These are phyloP conservation scores for Ptychoptera contaminata DNA, from an alignment of 2,888 invertebrate genomes.

Conservation along the genomic window DNA sequence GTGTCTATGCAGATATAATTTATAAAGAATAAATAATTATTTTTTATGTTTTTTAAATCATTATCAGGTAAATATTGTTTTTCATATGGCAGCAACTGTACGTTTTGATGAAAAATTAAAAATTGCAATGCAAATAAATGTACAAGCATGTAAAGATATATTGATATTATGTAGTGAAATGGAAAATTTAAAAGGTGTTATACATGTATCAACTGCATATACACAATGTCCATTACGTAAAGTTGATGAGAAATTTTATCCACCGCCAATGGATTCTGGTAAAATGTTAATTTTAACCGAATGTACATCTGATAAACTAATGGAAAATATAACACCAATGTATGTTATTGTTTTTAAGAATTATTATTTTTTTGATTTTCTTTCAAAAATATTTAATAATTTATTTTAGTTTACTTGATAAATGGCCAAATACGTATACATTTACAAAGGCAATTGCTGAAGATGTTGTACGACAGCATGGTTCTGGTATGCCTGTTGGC, in stretches of 20 bases:
- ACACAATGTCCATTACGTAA: conserved; percentile 33
- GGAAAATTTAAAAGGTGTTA: conserved; percentile 29
- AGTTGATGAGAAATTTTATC: conserved; percentile 40
- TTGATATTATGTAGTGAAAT: conserved; percentile 49
- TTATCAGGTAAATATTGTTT: conserved; percentile 31
- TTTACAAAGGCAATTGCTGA: conserved; percentile 85
- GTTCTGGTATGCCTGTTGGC: conserved; percentile 57
- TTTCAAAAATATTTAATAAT: neutral
- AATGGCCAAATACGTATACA: conserved; percentile 80
- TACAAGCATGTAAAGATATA: conserved; percentile 49
- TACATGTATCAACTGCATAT: conserved; percentile 44
- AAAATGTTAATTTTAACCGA: conserved; percentile 36
- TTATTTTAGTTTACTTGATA: conserved; percentile 39
- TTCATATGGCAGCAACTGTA: conserved; percentile 42
- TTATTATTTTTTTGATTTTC: neutral
- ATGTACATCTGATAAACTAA: conserved; percentile 33
- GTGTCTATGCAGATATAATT: too few relatives aligned
- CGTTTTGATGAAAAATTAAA: conserved; percentile 60
- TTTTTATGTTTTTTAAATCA: neutral
- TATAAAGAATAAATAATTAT: neutral
- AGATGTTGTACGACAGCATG: conserved; percentile 48
- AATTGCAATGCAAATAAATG: conserved; percentile 56
- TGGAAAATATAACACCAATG: conserved; percentile 37
- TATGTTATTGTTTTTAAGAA: conserved; percentile 15
- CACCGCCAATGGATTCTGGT: conserved; percentile 34